These are phyloP conservation scores for Achroia grisella DNA, from an alignment of 1,140 invertebrate genomes.

Conservation along the genomic window DNA sequence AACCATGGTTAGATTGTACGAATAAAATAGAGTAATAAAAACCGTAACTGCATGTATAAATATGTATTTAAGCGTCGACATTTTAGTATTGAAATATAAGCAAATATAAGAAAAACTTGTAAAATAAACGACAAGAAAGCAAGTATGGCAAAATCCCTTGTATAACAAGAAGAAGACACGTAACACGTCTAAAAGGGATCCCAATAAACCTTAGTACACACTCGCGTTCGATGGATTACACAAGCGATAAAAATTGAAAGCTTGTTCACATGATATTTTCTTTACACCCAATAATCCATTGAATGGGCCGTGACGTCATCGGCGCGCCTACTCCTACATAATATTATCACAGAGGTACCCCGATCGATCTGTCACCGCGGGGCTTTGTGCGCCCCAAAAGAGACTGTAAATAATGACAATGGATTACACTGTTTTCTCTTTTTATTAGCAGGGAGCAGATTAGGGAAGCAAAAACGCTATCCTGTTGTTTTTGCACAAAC, in stretches of 20 bases:
- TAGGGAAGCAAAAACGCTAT: slow-evolving; percentile 42
- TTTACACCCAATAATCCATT: not conserved
- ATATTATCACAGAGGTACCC: not conserved
- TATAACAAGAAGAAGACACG: too few relatives aligned
- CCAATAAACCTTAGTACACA: too few relatives aligned
- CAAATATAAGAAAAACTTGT: too few relatives aligned
- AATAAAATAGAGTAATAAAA: too few relatives aligned
- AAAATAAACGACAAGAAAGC: too few relatives aligned
- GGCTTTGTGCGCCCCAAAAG: slow-evolving; percentile 19
- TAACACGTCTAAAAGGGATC: too few relatives aligned
- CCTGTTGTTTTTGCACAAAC: slow-evolving; percentile 33
- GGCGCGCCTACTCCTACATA: not conserved
- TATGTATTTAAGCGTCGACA: too few relatives aligned
- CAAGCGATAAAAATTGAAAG: not conserved
- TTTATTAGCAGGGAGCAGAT: slow-evolving; percentile 38
- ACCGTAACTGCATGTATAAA: too few relatives aligned
- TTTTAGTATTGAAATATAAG: too few relatives aligned
- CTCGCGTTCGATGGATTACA: not conserved
- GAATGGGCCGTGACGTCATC: not conserved
- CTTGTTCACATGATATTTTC: not conserved
- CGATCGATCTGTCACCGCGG: slow-evolving; percentile 21
- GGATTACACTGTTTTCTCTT: slow-evolving; percentile 39
- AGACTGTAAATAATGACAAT: slow-evolving; percentile 51
- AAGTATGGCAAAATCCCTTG: too few relatives aligned
- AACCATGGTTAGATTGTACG: too few relatives aligned